Base-by-base conservation (phyloP, 2,888 invertebrate genomes). In the Polyploca ridens region DNA sequence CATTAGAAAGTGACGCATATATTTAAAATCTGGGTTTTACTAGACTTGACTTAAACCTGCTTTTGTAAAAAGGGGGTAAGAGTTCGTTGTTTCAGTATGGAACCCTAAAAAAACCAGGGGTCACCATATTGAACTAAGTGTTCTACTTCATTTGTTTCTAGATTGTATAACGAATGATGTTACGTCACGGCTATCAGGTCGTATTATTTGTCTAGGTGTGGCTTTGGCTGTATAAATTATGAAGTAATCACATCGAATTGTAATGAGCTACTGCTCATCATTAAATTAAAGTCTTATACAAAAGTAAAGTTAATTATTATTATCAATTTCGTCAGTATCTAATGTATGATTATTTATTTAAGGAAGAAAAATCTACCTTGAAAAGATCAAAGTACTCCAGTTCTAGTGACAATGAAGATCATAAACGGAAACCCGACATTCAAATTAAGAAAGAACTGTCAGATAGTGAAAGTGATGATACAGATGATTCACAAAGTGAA, bases 301-400 rank as follows among this genome's bases (percentile, higher is more conserved):
- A 14, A 44, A 14, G 13, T 44, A 44, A 44, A 14, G 14, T 13
- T 14, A 44, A 14, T 6, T 13, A 44, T 41, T 7, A 57, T 27
- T 27, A 2, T 58, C 5, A 38, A 59, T 19, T 59, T 60, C 14
- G 57, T 41, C 63, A 13, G 33, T 61, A 13, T 27, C 14, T 33
- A 46, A 58, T 10, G n/a, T 59, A 44, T 59, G 44, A 19, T 64
- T 7, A n/a, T 70, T 67, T 61, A 63, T 79, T 86, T 69, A 71
- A 93, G 92, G 91, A 93, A 63, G 92, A 93, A 69, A 86, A 91
- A 67, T 76, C 83, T 57, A 79, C 85, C 66, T 69, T 70, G 58
- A 91, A 90, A 69, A 90, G 87, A 74, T 83, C 80, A 58, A 90
- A 86, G 78, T 74, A 85, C 65, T 78, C 81, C 67, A 85, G 82